Base-by-base conservation (phyloP, 2,888 invertebrate species). In the Orthosia incerta region DNA sequence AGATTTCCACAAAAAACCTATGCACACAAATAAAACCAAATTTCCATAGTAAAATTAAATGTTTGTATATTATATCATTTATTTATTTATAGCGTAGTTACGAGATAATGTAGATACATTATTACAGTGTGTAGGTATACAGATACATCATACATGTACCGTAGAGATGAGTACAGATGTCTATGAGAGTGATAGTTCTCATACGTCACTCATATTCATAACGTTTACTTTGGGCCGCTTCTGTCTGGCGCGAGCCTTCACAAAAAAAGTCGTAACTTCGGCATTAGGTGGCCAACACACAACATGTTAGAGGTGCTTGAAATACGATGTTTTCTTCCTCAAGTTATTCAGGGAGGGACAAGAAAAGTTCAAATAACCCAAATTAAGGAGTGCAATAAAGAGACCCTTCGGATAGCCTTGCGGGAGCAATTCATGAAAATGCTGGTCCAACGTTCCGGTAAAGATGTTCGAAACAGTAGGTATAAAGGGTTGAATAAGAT, bases 301-400 rank as follows among this genome's bases (percentile, higher is more conserved):
- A 89, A 80, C 87, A 89, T 84, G 87, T 82, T 86, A 83, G 82
- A 89, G 89, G 87, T 89, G 88, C 83, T 85, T 88, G 85, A 89
- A 87, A 89, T 89, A 91, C 87, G 88, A 88, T 89, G 88, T 90
- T 90, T 92, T 89, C 86, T 83, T 89, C 86, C 87, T 86, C 83
- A 86, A 90, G 89, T 89, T 88, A 91, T 92, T 89, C 88, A 89
- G 90, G 87, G 89, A 90, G 89, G 92, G 91, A 92, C 90, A 90
- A 91, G 92, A 91, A 93, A 93, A 93, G 92, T 94, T 93, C 91
- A 93, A 93, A 93, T 93, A 93, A 92, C 93, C 93, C 89, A 92
- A 94, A 94, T 93, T 93, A 94, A 94, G 92, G 91, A 90, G 89
- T 89, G 91, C 92, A 93, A 93, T 94, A 93, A 94, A 93, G 91